phyloP scores from a whole-genome alignment of 2,888 invertebrate genomes.

The Mactromeris polynyma region DNA sequence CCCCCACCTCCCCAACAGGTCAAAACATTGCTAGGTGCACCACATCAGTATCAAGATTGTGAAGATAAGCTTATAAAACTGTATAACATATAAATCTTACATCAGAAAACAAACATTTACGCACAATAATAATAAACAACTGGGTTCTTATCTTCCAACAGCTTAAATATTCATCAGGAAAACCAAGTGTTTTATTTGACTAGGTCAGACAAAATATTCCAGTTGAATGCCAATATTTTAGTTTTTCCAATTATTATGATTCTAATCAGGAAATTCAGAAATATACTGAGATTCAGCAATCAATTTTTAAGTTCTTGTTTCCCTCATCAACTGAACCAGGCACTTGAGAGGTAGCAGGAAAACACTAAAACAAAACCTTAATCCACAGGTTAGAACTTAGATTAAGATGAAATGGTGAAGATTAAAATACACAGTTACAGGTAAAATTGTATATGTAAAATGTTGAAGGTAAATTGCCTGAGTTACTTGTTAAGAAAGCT shows the following conservation, averaged over 20 bases:
- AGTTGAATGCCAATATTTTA: not conserved
- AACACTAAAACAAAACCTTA: not conserved
- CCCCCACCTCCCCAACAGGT: too few species aligned
- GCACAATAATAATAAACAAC: conserved; percentile 1
- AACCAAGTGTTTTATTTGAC: not conserved
- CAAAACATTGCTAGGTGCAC: too few species aligned
- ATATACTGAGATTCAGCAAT: not conserved
- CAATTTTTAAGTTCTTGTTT: not conserved
- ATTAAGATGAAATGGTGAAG: not conserved
- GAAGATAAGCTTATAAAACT: not conserved
- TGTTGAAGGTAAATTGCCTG: conserved; percentile 5
- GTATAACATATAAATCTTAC: conserved; percentile 4
- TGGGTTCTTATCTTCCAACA: not conserved
- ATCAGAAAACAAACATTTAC: not conserved
- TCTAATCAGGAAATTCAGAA: not conserved
- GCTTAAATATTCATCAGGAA: not conserved
- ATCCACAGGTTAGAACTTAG: conserved; percentile 19
- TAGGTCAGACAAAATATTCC: not conserved
- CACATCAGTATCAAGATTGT: not conserved
- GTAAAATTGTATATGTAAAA: not conserved
- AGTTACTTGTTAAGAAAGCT: not conserved
- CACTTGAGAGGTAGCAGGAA: conserved; percentile 3
- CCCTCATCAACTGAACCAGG: not conserved
- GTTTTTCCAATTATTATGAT: not conserved
- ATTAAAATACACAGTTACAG: not conserved